phyloP scores from a whole-genome alignment of 1,140 invertebrate genomes.

The Scaptomyza montana region DNA sequence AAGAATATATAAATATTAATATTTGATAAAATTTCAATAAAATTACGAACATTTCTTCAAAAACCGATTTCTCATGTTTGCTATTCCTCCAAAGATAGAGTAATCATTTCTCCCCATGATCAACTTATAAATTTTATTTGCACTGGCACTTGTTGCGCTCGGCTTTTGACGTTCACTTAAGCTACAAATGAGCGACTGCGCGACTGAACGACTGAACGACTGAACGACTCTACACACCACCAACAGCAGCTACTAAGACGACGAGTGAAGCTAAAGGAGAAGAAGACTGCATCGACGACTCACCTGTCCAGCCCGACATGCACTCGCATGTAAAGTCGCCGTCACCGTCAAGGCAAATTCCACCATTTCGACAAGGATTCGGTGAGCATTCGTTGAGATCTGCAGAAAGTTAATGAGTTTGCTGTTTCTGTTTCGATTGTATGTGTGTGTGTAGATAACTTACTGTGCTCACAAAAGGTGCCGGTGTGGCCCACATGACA shows the following conservation, averaged over 20 bases:
- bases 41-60: too few species aligned
- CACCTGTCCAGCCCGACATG: conserved; percentile 91
- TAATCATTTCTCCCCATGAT: neutral
- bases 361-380: conserved; percentile 90
- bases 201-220: conserved; percentile 12
- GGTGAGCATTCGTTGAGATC: conserved; percentile 92
- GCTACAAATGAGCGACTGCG: conserved; percentile 37
- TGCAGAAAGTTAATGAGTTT: conserved; percentile 84
- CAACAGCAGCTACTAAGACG: conserved; percentile 8
- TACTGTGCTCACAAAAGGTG: conserved; percentile 89
- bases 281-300: conserved; percentile 40
- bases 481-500: conserved; percentile 92
- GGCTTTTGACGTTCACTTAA: conserved; percentile 67
- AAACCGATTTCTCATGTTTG: too few species aligned
- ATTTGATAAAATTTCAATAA: too few species aligned
- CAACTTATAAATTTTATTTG: neutral
- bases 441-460: conserved; percentile 72
- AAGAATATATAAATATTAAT: too few species aligned
- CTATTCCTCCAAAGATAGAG: conserved; percentile 3
- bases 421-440: conserved; percentile 34
- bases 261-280: too few species aligned
- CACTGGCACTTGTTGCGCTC: conserved; percentile 64
- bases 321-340: conserved; percentile 91
- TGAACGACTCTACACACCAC: too few species aligned
- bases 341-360: conserved; percentile 89